These are phyloP conservation scores for Microcaecilia unicolor DNA, from an alignment of 2,797 vertebrate species.

Conservation along the genomic window DNA sequence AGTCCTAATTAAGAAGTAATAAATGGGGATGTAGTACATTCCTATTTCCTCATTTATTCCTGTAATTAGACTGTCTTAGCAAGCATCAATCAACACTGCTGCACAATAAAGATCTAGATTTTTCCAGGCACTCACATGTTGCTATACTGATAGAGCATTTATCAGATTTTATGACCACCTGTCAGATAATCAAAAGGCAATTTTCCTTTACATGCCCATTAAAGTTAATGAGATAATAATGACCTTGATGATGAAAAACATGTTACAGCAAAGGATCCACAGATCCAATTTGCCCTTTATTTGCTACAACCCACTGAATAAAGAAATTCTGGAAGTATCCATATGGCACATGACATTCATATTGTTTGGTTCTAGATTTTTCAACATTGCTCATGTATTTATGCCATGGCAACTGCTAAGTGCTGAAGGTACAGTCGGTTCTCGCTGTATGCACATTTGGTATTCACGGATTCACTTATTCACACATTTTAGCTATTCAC, in stretches of 20 bases:
- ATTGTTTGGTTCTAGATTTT: too few relatives aligned
- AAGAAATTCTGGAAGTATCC: too few relatives aligned
- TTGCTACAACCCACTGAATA: too few relatives aligned
- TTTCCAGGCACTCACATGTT: constrained; percentile 9
- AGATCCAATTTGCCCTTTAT: too few relatives aligned
- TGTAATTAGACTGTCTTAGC: constrained; percentile 31
- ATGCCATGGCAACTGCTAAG: too few relatives aligned
- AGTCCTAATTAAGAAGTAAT: constrained; percentile 41
- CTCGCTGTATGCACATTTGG: too few relatives aligned
- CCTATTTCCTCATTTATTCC: constrained; percentile 33
- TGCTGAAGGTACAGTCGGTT: too few relatives aligned
- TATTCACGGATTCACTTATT: too few relatives aligned
- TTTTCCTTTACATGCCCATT: too few relatives aligned
- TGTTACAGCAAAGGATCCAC: constrained; percentile 1
- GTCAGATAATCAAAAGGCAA: constrained; percentile 28
- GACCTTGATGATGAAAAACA: constrained; percentile 9
- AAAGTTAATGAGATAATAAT: constrained; percentile 25
- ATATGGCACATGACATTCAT: too few relatives aligned
- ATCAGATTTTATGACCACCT: constrained; percentile 29
- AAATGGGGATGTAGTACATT: constrained; percentile 36
- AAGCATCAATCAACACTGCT: constrained; percentile 34
- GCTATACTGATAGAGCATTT: constrained; percentile 21
- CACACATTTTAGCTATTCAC: too few relatives aligned
- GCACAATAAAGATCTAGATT: constrained; percentile 26
- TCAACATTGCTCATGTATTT: too few relatives aligned